These are phyloP conservation scores for Helicoverpa zea DNA, from an alignment of 1,140 invertebrate species.

Conservation along the genomic window DNA sequence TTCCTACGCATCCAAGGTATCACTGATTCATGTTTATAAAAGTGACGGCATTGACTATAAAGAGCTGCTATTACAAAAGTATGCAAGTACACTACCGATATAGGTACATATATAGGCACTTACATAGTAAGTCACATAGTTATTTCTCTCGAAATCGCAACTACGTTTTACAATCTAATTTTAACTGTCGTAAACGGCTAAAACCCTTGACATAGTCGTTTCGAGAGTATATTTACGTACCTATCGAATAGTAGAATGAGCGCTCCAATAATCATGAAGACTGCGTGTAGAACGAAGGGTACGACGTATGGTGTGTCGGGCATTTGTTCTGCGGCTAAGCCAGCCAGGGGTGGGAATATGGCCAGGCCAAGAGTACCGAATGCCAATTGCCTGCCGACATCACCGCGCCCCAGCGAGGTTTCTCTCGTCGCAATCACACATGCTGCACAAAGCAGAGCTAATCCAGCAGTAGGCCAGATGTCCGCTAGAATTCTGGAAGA, in stretches of 20 bases:
- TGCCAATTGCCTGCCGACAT: constrained; percentile 93
- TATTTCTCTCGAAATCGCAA: neutral
- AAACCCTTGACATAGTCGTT: constrained; percentile 1
- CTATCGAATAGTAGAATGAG: constrained; percentile 89
- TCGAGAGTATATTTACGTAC: constrained; percentile 55
- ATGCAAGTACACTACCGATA: no score
- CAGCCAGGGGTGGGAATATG: constrained; percentile 90
- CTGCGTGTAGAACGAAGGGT: constrained; percentile 88
- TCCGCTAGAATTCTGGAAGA: constrained; percentile 89
- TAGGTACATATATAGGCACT: neutral
- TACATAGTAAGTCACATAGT: neutral
- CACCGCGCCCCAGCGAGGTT: constrained; percentile 92
- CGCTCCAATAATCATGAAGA: constrained; percentile 89
- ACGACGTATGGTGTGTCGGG: constrained; percentile 81
- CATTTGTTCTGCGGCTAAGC: constrained; percentile 83
- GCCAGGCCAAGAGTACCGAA: constrained; percentile 92
- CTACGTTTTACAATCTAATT: constrained; percentile 19
- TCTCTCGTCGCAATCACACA: constrained; percentile 93
- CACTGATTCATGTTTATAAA: constrained; percentile 33
- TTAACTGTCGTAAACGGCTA: constrained; percentile 27
- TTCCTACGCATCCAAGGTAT: constrained; percentile 35
- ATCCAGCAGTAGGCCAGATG: constrained; percentile 91
- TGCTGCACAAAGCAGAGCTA: constrained; percentile 91
- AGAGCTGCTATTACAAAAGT: neutral
- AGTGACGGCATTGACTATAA: neutral